These are phyloP conservation scores for Numenius arquata DNA, from an alignment of 2,113 vertebrate species.

Conservation along the genomic window DNA sequence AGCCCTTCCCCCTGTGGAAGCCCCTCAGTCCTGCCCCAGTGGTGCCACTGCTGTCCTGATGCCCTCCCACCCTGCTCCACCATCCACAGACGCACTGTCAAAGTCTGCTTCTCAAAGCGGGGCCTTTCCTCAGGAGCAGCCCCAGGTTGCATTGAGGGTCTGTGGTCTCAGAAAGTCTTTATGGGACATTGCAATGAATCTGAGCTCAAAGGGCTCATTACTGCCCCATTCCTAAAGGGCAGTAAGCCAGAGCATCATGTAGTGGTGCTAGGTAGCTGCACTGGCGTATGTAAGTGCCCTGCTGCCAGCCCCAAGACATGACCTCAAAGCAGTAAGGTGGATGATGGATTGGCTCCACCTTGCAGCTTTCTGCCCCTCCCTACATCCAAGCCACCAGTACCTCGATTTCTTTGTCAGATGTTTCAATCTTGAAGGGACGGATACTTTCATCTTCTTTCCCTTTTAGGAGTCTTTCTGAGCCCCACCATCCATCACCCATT, in stretches of 20 bases:
- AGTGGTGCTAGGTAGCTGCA: background rate
- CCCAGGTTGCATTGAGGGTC: background rate
- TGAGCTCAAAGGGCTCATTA: background rate
- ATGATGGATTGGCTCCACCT: background rate
- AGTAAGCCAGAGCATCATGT: background rate
- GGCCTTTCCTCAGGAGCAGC: background rate
- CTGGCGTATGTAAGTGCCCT: background rate
- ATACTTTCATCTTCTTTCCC: constrained; percentile 72
- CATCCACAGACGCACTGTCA: background rate
- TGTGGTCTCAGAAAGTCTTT: background rate
- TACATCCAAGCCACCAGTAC: constrained; percentile 29
- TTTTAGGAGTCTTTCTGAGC: constrained; percentile 55
- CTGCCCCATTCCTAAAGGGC: background rate
- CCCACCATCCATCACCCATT: constrained; percentile 87
- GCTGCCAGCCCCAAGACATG: background rate
- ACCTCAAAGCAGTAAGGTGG: background rate
- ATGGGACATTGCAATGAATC: background rate
- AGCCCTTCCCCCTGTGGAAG: background rate
- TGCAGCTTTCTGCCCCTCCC: background rate
- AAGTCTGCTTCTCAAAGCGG: background rate
- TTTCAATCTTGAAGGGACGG: constrained; percentile 74
- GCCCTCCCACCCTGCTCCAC: background rate
- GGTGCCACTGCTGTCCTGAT: background rate
- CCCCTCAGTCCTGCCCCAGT: background rate
- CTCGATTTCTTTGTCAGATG: constrained; percentile 78